phyloP scores from a whole-genome alignment of 2,113 vertebrate genomes.

The Petaurus breviceps region DNA sequence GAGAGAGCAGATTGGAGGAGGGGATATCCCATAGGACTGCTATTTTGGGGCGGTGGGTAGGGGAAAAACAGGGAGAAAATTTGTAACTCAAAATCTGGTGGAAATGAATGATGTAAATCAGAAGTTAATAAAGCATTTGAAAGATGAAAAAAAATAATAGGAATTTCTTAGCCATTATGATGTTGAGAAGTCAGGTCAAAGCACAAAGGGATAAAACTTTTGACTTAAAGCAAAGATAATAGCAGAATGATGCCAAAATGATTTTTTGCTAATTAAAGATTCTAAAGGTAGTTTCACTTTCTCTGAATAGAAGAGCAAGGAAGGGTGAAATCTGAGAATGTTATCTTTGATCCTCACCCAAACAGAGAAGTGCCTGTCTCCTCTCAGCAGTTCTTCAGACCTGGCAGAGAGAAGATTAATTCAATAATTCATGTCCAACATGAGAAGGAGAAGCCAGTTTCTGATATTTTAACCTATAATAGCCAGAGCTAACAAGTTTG shows the following conservation, averaged over 20 bases:
- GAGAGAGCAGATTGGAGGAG: no score
- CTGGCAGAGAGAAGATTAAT: constrained; percentile 54
- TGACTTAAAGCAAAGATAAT: constrained; percentile 49
- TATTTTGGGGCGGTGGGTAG: no score
- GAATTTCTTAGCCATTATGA: constrained; percentile 25
- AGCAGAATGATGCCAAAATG: constrained; percentile 56
- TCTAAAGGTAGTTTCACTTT: constrained; percentile 37
- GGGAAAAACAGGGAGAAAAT: no score
- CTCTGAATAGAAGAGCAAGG: constrained; percentile 38
- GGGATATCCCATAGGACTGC: no score
- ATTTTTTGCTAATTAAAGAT: constrained; percentile 53
- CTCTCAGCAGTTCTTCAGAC: constrained; percentile 56
- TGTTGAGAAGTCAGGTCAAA: constrained; percentile 23
- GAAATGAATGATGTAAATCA: no score
- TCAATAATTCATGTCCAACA: constrained; percentile 61
- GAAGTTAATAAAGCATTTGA: no score
- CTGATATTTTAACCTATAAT: constrained; percentile 44
- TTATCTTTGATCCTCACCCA: constrained; percentile 59
- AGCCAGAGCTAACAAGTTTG: constrained; percentile 44
- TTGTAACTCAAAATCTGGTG: no score
- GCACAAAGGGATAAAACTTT: constrained; percentile 31
- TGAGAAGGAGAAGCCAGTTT: constrained; percentile 27
- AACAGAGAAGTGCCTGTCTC: constrained; percentile 55
- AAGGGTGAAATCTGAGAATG: constrained; percentile 35
- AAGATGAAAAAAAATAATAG: no score